Base-by-base conservation (phyloP, 1,140 invertebrate species). In the Megalopta genalis region DNA sequence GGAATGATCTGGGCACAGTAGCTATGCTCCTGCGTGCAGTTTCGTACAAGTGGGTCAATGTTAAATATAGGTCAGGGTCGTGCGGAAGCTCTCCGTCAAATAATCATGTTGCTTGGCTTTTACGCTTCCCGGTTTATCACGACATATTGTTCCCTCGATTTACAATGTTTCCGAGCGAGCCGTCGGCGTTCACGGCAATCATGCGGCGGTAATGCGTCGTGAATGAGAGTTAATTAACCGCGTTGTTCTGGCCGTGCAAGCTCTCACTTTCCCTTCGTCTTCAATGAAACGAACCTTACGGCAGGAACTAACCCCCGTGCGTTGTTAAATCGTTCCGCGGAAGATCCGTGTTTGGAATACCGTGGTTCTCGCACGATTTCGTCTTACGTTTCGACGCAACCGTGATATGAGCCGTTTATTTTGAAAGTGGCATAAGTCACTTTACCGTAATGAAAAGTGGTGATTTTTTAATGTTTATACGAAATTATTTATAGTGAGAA, bases 61-160 rank as follows among this genome's bases (percentile, higher is more conserved):
- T 86, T 83, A 73, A 81, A 91, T 90, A 90, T 91, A 60, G 90
- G 90, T 91, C 90, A 91, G 39, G 90, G 90, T 90, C 87, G 49
- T 59, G 25, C 23, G 49, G 52, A n/a, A 65, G 14, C 37, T 65
- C 37, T 65, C 57, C 42, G 37, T 73, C 62, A 42, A 65, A 65
- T 66, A 79, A 79, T 79, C 25, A 62, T 23, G 60, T 64, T 72
- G 69, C 60, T 63, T 54, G 46, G 23, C 32, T 78, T 72, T 68
- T 37, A 60, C 52, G 27, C 37, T 37, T 77, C 32, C 42, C 66
- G 46, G 68, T 14, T 23, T 66, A 77, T 60, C 14, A 18, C 18
- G 23, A 2, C 59, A 52, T 42, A 69, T 52, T 52, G 25, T 68
- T 65, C 27, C 21, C 52, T 25, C 46, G 2, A 25, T 25, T 52